phyloP scores from a whole-genome alignment of 37 sponge, comb jelly and placozoan genomes.

The Tethya wilhelma region DNA sequence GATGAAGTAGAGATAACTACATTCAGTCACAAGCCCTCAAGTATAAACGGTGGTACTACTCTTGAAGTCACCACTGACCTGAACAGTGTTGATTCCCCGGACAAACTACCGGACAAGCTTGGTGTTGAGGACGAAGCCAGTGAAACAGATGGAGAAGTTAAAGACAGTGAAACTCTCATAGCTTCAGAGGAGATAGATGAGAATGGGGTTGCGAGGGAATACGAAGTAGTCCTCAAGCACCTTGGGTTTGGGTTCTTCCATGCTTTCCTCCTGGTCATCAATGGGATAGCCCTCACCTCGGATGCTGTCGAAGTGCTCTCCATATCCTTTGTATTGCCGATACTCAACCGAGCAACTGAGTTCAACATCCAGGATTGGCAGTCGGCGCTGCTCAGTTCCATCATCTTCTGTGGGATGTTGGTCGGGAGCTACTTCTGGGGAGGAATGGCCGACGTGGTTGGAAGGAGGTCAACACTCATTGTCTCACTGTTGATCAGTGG shows the following conservation, averaged over 20 bases:
- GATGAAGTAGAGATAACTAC: neutral
- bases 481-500: conserved; percentile 59
- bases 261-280: conserved; percentile 35
- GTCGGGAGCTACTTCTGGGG: conserved; percentile 79
- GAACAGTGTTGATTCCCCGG: neutral
- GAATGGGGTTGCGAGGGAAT: conserved; percentile 46
- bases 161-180: neutral
- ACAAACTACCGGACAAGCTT: neutral
- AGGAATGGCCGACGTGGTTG: conserved; percentile 55
- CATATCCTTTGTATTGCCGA: conserved; percentile 56
- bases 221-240: conserved; percentile 62
- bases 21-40: neutral
- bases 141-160: neutral
- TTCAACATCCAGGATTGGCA: conserved; percentile 19
- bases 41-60: no score
- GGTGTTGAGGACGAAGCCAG: neutral
- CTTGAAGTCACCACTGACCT: neutral
- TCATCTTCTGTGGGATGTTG: conserved; percentile 78
- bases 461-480: conserved; percentile 51
- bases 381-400: conserved; percentile 45
- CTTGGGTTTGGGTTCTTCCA: conserved; percentile 74
- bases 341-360: conserved; percentile 11
- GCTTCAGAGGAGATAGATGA: conserved; percentile 18
- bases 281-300: conserved; percentile 69
- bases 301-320: conserved; percentile 74